These are phyloP conservation scores for Campoletis raptor DNA, from an alignment of 2,888 invertebrate species.

Conservation along the genomic window DNA sequence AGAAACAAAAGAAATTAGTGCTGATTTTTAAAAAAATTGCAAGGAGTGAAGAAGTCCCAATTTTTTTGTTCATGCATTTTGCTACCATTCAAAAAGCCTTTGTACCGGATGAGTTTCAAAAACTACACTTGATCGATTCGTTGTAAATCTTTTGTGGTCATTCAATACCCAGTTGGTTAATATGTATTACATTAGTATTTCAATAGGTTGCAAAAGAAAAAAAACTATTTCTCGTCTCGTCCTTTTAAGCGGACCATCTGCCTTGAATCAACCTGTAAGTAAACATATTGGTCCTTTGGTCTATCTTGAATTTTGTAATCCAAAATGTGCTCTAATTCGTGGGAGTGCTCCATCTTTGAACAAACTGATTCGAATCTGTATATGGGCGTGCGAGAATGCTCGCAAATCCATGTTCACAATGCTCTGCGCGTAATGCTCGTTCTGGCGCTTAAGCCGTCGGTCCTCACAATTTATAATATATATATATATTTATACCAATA, in stretches of 20 bases:
- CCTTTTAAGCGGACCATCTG: background rate
- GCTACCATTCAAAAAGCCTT: too few relatives aligned
- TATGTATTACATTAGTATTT: too few relatives aligned
- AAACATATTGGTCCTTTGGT: background rate
- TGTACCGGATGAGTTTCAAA: too few relatives aligned
- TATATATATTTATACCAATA: conserved; percentile 13
- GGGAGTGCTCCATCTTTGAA: conserved; percentile 57
- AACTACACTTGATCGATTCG: too few relatives aligned
- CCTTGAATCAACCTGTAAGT: background rate
- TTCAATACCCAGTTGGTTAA: too few relatives aligned
- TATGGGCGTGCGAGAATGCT: conserved; percentile 47
- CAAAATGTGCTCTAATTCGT: conserved; percentile 57
- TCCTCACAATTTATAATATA: conserved; percentile 1
- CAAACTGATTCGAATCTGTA: conserved; percentile 52
- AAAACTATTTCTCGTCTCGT: background rate
- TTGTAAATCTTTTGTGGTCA: too few relatives aligned
- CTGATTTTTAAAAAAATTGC: background rate
- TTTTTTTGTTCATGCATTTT: too few relatives aligned
- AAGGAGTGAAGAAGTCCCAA: background rate
- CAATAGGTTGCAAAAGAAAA: too few relatives aligned
- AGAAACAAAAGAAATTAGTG: background rate
- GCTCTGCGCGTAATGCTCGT: conserved; percentile 20
- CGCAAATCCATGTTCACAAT: conserved; percentile 44
- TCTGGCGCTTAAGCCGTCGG: conserved; percentile 24
- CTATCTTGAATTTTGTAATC: conserved; percentile 32